Evolutionary conservation across 2,797 vertebrate species (phyloP), one percentile per base, ranked within the genome.

Genomic region (Varecia variegata): DNA sequence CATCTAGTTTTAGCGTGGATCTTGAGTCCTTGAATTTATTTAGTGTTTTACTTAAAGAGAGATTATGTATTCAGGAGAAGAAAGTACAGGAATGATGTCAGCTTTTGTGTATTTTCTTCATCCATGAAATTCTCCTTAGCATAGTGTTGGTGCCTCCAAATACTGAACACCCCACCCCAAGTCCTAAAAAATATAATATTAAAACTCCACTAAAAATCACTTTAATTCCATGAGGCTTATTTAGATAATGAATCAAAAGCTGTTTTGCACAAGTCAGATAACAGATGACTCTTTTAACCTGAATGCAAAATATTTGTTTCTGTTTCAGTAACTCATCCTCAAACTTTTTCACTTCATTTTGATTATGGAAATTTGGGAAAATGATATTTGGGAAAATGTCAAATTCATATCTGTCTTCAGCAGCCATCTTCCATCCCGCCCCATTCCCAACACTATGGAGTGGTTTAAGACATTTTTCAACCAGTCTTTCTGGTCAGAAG

Each of bases 41-140:
- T 93, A 82, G 96, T 87, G 47, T 95, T 97, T 97, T 96, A 86
- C 47, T 96, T 82, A 70, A 95, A 96, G 84, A 94, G 76, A 93
- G 92, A 88, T 95, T 88, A 94, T 80, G 47, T 82, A 88, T 96
- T 93, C 71, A 88, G 77, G 20, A 94, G 43, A 73, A 84, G 47
- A 94, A 76, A 45, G 38, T 56, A 3, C 4, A 27, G 21, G 0
- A 13, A 95, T 43, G 45, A 88, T 60, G 68, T 88, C 84, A 86
- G 35, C 71, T 65, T 93, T 89, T 93, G 68, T 96, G 40, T n/a
- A 15, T 60, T 80, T 40, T 47, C 38, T 90, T 86, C 35, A 54
- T 60, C 25, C 8, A 65, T 65, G 21, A 93, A 95, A 84, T 74
- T 62, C 11, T 65, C 54, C 7, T 88, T 45, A 91, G 56, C 20